phyloP scores from a whole-genome alignment of 2,113 vertebrate species.

The Lates calcarifer region DNA sequence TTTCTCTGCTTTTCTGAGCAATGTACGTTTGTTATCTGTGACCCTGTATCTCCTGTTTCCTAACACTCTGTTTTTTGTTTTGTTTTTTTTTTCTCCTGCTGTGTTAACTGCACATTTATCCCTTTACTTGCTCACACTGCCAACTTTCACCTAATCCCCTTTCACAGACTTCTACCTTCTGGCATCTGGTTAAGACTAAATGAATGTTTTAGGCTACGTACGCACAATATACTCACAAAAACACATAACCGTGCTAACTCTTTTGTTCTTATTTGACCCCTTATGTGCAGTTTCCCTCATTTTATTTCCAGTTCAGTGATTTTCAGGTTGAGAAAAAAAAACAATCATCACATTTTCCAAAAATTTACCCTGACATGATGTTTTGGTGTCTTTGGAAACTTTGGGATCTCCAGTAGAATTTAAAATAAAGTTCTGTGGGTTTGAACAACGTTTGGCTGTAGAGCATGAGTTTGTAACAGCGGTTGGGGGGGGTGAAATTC shows the following conservation, averaged over 20 bases:
- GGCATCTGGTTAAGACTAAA: conserved; percentile 22
- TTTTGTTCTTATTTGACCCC: background rate
- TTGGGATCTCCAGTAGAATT: conserved; percentile 13
- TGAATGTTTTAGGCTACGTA: conserved; percentile 35
- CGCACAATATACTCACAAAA: background rate
- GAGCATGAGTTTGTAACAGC: background rate
- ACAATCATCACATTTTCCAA: background rate
- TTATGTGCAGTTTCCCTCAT: background rate
- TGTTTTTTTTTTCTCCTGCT: background rate
- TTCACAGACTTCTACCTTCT: background rate
- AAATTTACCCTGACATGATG: background rate
- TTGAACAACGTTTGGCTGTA: conserved; percentile 15
- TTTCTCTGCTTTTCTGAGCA: background rate
- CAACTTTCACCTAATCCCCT: background rate
- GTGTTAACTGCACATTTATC: conserved; percentile 1
- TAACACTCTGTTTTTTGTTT: too few species aligned
- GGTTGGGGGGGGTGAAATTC: background rate
- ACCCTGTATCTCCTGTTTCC: background rate
- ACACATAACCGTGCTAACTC: background rate
- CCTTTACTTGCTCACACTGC: conserved; percentile 27
- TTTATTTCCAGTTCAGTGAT: background rate
- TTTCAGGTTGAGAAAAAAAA: conserved; percentile 2
- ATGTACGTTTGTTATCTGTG: background rate
- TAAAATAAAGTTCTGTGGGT: conserved; percentile 29
- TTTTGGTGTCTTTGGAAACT: conserved; percentile 29